These are phyloP conservation scores for Peromyscus californicus DNA, from an alignment of 2,113 vertebrate genomes.

Conservation along the genomic window DNA sequence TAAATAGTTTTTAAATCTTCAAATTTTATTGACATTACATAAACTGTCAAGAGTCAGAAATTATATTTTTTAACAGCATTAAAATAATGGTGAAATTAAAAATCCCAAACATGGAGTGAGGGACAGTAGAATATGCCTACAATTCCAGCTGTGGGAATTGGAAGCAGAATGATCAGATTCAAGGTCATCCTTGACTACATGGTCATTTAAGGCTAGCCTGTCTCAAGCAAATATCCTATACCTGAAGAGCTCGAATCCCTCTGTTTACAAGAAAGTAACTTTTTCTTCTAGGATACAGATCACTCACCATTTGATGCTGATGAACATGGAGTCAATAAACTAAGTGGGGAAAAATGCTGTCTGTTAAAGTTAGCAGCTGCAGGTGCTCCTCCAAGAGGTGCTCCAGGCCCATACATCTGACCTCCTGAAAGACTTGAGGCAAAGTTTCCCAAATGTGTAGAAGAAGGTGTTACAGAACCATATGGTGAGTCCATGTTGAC, in stretches of 20 bases:
- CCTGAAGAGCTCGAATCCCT: neutral
- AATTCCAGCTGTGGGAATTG: neutral
- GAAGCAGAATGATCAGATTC: neutral
- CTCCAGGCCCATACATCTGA: slow-evolving; percentile 94
- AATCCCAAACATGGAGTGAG: neutral
- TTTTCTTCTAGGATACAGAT: neutral
- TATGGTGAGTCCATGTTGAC: slow-evolving; percentile 92
- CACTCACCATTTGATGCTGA: slow-evolving; percentile 93
- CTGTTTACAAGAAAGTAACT: neutral
- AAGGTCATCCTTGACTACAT: neutral
- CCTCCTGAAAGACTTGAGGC: slow-evolving; percentile 96
- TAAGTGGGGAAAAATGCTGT: slow-evolving; percentile 99
- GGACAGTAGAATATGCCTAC: neutral
- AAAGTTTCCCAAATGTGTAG: slow-evolving; percentile 95
- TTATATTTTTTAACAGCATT: neutral
- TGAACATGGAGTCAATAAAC: slow-evolving; percentile 97
- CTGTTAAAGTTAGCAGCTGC: slow-evolving; percentile 96
- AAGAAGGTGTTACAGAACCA: slow-evolving; percentile 90
- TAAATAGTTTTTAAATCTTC: neutral
- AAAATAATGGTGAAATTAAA: slow-evolving; percentile 37
- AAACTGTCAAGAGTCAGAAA: neutral
- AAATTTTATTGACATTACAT: neutral
- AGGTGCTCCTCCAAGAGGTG: slow-evolving; percentile 92
- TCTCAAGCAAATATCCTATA: neutral
- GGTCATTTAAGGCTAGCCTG: neutral